phyloP scores from a whole-genome alignment of 1,140 invertebrate genomes.

The Solenopsis fugax region DNA sequence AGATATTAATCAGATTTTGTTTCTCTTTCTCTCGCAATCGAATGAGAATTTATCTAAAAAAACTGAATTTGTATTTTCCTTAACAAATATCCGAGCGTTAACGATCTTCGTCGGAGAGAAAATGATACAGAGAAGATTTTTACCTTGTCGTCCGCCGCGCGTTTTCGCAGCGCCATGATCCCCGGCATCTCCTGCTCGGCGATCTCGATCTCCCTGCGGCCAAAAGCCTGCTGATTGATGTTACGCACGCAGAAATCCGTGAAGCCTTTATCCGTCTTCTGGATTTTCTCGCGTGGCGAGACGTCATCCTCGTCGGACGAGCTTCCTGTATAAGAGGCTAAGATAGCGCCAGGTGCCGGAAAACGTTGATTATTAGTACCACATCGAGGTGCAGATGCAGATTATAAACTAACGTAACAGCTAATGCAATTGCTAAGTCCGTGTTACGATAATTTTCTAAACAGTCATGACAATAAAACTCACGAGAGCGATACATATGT shows the following conservation, averaged over 20 bases:
- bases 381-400: constrained; percentile 45
- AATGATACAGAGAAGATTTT: neutral
- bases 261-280: constrained; percentile 93
- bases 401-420: neutral
- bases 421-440: constrained; percentile 22
- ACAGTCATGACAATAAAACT: neutral
- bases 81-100: neutral
- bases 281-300: constrained; percentile 95
- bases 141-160: constrained; percentile 95
- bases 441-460: constrained; percentile 18
- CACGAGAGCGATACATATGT: neutral
- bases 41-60: constrained; percentile 30
- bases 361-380: constrained; percentile 79
- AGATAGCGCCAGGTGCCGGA: constrained; percentile 77
- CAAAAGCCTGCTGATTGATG: constrained; percentile 96
- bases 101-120: neutral
- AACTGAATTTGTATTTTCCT: constrained; percentile 15
- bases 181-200: constrained; percentile 99
- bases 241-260: constrained; percentile 97
- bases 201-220: constrained; percentile 98
- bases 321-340: constrained; percentile 95
- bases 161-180: constrained; percentile 96
- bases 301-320: constrained; percentile 94
- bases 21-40: constrained; percentile 15
- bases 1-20: constrained; percentile 30